Evolutionary conservation across 1,140 invertebrate genomes (phyloP).

Genomic region (Drosophila rhopaloa): DNA sequence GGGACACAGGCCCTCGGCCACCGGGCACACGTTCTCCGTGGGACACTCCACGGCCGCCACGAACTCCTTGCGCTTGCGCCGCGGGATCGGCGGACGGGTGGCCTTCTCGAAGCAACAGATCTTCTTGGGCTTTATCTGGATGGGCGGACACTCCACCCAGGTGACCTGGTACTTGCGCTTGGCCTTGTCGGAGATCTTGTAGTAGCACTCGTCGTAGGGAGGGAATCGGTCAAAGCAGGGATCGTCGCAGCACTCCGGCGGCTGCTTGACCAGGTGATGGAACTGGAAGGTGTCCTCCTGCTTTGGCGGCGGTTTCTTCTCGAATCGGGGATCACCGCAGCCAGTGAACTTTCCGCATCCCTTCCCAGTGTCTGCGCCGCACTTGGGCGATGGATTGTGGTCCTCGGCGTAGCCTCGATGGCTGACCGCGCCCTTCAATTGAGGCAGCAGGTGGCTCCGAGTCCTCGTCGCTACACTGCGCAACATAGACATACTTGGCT

Average conservation of each 20-base stretch:
- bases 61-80: slow-evolving; percentile 38
- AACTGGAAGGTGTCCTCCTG: slow-evolving; percentile 8
- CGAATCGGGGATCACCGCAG: slow-evolving; percentile 25
- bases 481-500: slow-evolving; percentile 15
- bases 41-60: background rate
- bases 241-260: background rate
- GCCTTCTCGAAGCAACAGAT: slow-evolving; percentile 48
- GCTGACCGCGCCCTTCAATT: background rate
- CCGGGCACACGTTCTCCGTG: background rate
- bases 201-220: slow-evolving; percentile 53
- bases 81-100: slow-evolving; percentile 14
- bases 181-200: slow-evolving; percentile 56
- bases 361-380: background rate
- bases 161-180: slow-evolving; percentile 68
- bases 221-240: slow-evolving; percentile 9
- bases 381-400: slow-evolving; percentile 20
- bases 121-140: slow-evolving; percentile 67
- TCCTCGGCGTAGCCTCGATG: slow-evolving; percentile 8
- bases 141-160: slow-evolving; percentile 65
- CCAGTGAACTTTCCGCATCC: background rate
- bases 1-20: slow-evolving; percentile 13
- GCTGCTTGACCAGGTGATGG: slow-evolving; percentile 17
- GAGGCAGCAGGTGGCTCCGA: background rate
- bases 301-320: background rate
- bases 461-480: background rate